These are phyloP conservation scores for Sclerurus mexicanus DNA, from an alignment of 2,113 vertebrate genomes.

Conservation along the genomic window DNA sequence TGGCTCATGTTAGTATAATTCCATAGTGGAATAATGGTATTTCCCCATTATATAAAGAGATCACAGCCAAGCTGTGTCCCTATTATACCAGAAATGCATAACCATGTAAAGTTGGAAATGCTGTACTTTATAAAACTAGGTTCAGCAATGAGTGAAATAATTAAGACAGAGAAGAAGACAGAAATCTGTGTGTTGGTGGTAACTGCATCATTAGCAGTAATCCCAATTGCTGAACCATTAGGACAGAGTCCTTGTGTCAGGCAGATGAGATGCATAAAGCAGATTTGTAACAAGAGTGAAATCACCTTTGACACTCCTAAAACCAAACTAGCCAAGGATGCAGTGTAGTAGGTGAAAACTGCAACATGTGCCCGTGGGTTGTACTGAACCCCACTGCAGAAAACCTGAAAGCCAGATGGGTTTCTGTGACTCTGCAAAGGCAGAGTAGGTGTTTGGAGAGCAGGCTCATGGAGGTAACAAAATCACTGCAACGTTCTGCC, in stretches of 20 bases:
- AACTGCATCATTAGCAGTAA: not conserved
- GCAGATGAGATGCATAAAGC: not conserved
- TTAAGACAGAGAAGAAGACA: not conserved
- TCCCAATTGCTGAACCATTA: not conserved
- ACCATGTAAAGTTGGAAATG: not conserved
- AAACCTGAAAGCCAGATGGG: not conserved
- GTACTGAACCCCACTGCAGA: not conserved
- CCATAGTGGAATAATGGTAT: not conserved
- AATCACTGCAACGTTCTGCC: not conserved
- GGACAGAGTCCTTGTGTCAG: not conserved
- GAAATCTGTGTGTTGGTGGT: not conserved
- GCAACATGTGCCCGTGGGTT: not conserved
- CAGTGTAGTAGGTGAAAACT: not conserved
- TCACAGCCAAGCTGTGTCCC: not conserved
- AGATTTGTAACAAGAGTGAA: not conserved
- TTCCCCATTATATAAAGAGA: fast-evolving
- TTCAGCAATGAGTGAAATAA: not conserved
- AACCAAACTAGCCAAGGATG: not conserved
- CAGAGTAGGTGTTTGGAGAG: not conserved
- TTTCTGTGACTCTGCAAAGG: not conserved
- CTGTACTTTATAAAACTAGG: not conserved
- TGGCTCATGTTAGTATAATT: not conserved
- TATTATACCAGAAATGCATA: not conserved
- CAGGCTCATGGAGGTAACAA: not conserved
- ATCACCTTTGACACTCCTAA: not conserved